Evolutionary conservation across 2,797 vertebrate genomes (phyloP).

Genomic region (Streptopelia turtur): DNA sequence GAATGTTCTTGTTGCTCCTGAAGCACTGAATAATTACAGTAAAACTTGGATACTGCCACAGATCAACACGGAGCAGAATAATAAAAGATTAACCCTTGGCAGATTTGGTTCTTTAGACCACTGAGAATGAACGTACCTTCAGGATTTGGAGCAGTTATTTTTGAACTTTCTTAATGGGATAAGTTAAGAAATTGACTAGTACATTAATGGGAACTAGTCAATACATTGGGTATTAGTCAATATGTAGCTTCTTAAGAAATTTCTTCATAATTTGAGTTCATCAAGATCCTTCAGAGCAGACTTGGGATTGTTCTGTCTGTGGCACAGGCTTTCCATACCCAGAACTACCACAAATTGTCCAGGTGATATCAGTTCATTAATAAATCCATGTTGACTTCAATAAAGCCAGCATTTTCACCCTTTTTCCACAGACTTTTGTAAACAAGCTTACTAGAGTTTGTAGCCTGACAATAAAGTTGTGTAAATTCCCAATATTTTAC

Average conservation of each 20-base stretch:
- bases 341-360: neutral
- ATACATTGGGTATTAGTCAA: neutral
- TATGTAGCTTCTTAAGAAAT: neutral
- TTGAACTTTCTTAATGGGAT: neutral
- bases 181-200: no score
- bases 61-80: neutral
- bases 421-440: neutral
- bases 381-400: neutral
- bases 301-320: neutral
- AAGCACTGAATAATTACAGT: neutral
- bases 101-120: neutral
- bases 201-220: no score
- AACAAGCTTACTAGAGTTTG: neutral
- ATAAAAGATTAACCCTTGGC: neutral
- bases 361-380: neutral
- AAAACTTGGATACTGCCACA: neutral
- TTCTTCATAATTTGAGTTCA: neutral
- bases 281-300: neutral
- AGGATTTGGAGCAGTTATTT: neutral
- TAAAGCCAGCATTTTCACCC: neutral
- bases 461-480: neutral
- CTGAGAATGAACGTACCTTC: neutral
- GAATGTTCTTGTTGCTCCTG: neutral
- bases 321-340: neutral
- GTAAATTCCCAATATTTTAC: neutral